These are phyloP conservation scores for Halictus ligatus DNA, from an alignment of 2,888 invertebrate genomes.

Conservation along the genomic window DNA sequence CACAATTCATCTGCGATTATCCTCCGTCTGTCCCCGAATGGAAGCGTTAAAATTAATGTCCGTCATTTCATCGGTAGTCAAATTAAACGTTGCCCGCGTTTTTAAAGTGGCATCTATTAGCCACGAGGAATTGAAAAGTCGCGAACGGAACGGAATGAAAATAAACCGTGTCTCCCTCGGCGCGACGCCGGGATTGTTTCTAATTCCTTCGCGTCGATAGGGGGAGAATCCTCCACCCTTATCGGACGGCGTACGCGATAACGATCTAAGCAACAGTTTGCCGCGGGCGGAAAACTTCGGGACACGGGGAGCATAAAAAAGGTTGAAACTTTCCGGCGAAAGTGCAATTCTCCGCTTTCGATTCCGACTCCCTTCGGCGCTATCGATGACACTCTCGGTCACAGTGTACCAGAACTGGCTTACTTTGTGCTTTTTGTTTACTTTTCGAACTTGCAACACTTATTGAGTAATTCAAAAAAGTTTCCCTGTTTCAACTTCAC, in stretches of 20 bases:
- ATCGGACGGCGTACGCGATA: slow-evolving; percentile 74
- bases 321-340: slow-evolving; percentile 70
- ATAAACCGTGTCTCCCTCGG: slow-evolving; percentile 23
- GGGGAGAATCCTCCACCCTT: slow-evolving; percentile 61
- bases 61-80: slow-evolving; percentile 38
- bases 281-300: slow-evolving; percentile 69
- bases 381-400: slow-evolving; percentile 9
- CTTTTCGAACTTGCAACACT: not conserved
- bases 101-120: slow-evolving; percentile 45
- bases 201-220: slow-evolving; percentile 66
- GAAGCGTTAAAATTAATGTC: slow-evolving; percentile 26
- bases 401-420: slow-evolving; percentile 32
- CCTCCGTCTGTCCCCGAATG: slow-evolving; percentile 13
- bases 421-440: slow-evolving; percentile 11
- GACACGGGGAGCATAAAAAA: slow-evolving; percentile 67
- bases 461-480: slow-evolving; percentile 9
- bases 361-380: slow-evolving; percentile 49
- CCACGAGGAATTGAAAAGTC: slow-evolving; percentile 58
- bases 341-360: slow-evolving; percentile 68
- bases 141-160: slow-evolving; percentile 30
- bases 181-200: slow-evolving; percentile 65
- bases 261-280: slow-evolving; percentile 81
- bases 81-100: slow-evolving; percentile 48
- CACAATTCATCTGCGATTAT: slow-evolving; percentile 3
- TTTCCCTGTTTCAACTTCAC: slow-evolving; percentile 2